Evolutionary conservation across 2,888 invertebrate genomes (phyloP), one percentile per base, ranked within the genome.

Genomic region (Chalcis sispes): DNA sequence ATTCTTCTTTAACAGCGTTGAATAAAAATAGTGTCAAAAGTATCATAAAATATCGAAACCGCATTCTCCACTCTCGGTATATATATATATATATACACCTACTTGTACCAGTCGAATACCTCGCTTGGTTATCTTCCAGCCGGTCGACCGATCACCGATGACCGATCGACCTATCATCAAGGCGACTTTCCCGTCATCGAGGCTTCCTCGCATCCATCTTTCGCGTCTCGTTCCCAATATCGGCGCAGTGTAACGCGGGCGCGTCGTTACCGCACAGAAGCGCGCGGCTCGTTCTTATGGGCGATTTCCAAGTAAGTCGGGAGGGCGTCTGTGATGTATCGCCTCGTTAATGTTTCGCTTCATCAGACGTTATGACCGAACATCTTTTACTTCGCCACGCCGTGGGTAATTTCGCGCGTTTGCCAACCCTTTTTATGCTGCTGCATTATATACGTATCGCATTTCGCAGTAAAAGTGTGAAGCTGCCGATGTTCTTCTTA

Each of bases 311-410:
- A 84, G 82, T 82, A 77, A 71, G 40, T 81, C 4, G 40, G 10
- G 5, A 79, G 79, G 79, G 46, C 65, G 80, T 64, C 23, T 56
- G 81, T 84, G 85, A 86, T 86, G 84, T 86, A 86, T 86, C 83
- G 84, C 84, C 85, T 85, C 85, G 85, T 85, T 86, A 86, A 86
- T 85, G 86, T 85, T 85, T 83, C 85, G 86, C 85, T 86, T 86
- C 85, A 86, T 86, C 86, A 85, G 86, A 85, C 85, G 85, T 86
- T 86, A 86, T 85, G 86, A 86, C 85, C 81, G 85, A 83, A 84
- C 85, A 82, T 81, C 80, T 79, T 81, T 81, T 80, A 81, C 80
- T 75, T 71, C 77, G 77, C 78, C 80, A 77, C 79, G 72, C 23
- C 27, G 50, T 65, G 36, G 74, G 59, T 67, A 75, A 75, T 75